phyloP scores from a whole-genome alignment of 2,888 invertebrate genomes.

The Noctua comes region DNA sequence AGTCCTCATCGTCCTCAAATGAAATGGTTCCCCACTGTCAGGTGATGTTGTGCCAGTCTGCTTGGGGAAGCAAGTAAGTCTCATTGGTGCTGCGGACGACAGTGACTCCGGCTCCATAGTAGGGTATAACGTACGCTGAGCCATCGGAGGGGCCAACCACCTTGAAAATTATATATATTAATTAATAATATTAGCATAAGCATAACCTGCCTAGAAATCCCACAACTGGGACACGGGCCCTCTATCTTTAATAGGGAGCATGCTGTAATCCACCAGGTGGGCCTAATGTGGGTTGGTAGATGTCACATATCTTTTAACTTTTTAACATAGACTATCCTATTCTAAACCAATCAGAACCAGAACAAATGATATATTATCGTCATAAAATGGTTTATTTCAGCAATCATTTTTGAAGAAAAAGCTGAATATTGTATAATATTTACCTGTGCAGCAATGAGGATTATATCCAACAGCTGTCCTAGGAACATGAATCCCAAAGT shows the following conservation, averaged over 20 bases:
- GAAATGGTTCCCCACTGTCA: conserved; percentile 90
- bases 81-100: conserved; percentile 95
- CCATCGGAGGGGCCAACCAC: conserved; percentile 98
- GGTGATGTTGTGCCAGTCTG: conserved; percentile 93
- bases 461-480: conserved; percentile 98
- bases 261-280: background rate
- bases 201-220: background rate
- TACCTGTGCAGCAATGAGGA: conserved; percentile 97
- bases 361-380: background rate
- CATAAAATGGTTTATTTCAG: background rate
- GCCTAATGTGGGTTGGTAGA: background rate
- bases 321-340: background rate
- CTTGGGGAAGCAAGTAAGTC: conserved; percentile 95
- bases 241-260: background rate
- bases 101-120: conserved; percentile 96
- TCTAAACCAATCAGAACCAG: background rate
- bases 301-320: background rate
- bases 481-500: conserved; percentile 99
- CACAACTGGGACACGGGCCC: background rate
- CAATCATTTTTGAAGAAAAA: background rate
- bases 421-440: background rate
- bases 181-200: background rate
- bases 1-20: conserved; percentile 86
- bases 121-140: conserved; percentile 97
- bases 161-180: conserved; percentile 72